Conservation (phyloP, 2,113 vertebrate species). For the Fulica atra region DNA sequence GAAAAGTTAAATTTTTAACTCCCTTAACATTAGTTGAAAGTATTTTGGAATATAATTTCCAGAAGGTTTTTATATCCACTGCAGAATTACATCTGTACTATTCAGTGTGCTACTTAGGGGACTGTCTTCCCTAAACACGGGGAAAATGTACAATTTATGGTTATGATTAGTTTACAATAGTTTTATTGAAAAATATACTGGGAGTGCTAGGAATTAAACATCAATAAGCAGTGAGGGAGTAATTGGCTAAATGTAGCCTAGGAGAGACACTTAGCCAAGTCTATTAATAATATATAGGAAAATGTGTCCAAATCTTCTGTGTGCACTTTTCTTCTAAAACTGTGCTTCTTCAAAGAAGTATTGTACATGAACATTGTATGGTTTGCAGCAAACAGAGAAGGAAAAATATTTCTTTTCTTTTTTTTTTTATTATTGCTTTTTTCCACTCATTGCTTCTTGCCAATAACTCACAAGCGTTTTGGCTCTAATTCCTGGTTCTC, state of each 20-base stretch:
- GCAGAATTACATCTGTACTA: background rate
- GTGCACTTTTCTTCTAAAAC: background rate
- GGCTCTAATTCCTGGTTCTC: constrained; percentile 29
- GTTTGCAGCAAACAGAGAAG: background rate
- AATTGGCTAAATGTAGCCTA: constrained; percentile 4
- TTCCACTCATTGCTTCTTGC: background rate
- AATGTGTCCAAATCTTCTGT: background rate
- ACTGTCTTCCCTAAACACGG: background rate
- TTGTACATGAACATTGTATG: background rate
- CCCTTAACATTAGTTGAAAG: background rate
- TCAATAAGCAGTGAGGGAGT: constrained; percentile 7
- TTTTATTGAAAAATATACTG: constrained; percentile 53
- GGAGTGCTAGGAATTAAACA: background rate
- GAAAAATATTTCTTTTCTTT: background rate
- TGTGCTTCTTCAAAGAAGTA: background rate
- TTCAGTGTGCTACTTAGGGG: background rate
- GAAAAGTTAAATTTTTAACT: background rate
- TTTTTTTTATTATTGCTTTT: background rate
- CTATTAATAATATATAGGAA: background rate
- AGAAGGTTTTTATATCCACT: background rate
- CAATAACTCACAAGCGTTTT: constrained; percentile 13
- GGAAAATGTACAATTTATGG: constrained; percentile 5
- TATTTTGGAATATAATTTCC: background rate
- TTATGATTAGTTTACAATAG: background rate
- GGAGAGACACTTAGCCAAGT: background rate